Conservation (phyloP, 2,797 vertebrate species). For the Clamator glandarius region DNA sequence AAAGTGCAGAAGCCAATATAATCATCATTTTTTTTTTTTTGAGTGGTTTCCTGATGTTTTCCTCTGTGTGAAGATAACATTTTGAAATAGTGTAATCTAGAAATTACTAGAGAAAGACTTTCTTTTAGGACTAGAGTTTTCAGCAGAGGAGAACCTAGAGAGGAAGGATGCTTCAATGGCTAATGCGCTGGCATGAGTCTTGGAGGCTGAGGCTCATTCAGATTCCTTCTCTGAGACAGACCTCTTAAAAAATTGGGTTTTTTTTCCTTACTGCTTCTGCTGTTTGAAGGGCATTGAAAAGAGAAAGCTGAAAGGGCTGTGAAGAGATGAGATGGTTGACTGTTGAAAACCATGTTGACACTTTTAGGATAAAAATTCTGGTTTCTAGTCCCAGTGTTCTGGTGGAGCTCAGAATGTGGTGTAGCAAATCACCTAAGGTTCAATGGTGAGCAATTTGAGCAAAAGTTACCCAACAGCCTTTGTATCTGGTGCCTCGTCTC, state of each 20-base stretch:
- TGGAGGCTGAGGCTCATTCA: background rate
- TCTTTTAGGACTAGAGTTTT: background rate
- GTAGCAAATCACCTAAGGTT: background rate
- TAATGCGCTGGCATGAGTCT: background rate
- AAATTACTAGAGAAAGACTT: background rate
- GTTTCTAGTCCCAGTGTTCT: background rate
- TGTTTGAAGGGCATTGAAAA: background rate
- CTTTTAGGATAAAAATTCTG: background rate
- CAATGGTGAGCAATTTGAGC: background rate
- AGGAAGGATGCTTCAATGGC: background rate
- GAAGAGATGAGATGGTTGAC: background rate
- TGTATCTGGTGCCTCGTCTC: background rate
- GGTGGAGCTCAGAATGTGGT: background rate
- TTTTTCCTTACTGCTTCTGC: background rate
- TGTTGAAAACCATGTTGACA: background rate
- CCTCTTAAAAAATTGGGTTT: background rate
- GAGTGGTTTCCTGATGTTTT: background rate
- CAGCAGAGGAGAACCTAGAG: background rate
- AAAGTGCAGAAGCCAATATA: background rate
- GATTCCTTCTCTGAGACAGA: background rate
- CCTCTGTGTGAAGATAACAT: background rate
- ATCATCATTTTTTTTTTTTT: background rate
- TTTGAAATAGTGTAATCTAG: background rate
- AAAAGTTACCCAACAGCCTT: background rate
- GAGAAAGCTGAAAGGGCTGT: background rate